Conservation (phyloP, 2,888 invertebrate species). For the Icerya purchasi region DNA sequence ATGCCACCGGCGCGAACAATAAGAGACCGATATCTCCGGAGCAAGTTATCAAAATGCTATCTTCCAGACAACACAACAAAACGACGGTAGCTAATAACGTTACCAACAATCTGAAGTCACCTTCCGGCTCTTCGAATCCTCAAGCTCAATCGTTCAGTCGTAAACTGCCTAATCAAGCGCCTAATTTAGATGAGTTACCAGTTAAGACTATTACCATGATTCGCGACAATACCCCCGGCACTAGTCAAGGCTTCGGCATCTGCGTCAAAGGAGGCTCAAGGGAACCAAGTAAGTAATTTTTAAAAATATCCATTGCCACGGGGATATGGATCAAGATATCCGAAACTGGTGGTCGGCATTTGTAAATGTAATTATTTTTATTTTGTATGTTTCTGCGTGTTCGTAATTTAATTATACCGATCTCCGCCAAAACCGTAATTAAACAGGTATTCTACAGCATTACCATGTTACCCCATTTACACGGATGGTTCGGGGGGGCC, state of each 20-base stretch:
- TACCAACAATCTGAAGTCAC: conserved; percentile 2
- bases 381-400: neutral
- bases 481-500: too few relatives aligned
- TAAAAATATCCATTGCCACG: too few relatives aligned
- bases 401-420: too few relatives aligned
- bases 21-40: conserved; percentile 67
- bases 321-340: too few relatives aligned
- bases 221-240: conserved; percentile 45
- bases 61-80: conserved; percentile 19
- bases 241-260: conserved; percentile 58
- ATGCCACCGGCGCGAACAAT: conserved; percentile 12
- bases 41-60: conserved; percentile 33
- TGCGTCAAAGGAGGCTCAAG: conserved; percentile 71
- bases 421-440: too few relatives aligned
- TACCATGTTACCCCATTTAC: too few relatives aligned
- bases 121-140: conserved; percentile 5
- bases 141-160: conserved; percentile 28
- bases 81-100: conserved; percentile 4
- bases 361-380: neutral
- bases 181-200: conserved; percentile 9
- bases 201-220: conserved; percentile 16
- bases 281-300: conserved; percentile 43
- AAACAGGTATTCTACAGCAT: too few relatives aligned
- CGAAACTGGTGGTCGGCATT: too few relatives aligned
- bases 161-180: conserved; percentile 22